Conservation (phyloP, 1,140 invertebrate species). For the Rhagoletis pomonella region DNA sequence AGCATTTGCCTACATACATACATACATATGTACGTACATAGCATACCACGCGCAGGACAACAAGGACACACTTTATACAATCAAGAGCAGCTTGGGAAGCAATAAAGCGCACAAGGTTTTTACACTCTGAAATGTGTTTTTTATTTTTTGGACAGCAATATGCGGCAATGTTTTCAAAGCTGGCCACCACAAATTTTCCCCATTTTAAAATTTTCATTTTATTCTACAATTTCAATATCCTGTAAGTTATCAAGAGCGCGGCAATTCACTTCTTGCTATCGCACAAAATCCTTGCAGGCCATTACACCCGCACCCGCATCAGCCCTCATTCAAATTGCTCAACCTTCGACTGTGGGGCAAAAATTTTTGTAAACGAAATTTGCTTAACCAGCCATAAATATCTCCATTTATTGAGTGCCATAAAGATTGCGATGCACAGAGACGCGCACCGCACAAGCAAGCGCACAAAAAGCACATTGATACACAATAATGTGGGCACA, state of each 20-base stretch:
- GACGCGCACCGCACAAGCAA: neutral
- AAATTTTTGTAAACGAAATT: conserved; percentile 58
- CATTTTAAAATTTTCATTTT: conserved; percentile 38
- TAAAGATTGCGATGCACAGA: conserved; percentile 44
- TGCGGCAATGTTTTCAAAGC: neutral
- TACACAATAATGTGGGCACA: neutral
- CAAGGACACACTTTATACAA: neutral
- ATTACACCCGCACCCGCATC: neutral
- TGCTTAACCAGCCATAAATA: conserved; percentile 65
- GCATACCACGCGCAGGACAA: neutral
- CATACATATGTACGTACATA: too few species aligned
- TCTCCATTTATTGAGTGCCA: conserved; percentile 55
- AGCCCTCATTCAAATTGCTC: neutral
- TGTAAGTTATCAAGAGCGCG: conserved; percentile 21
- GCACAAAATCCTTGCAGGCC: neutral
- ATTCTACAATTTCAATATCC: conserved; percentile 45
- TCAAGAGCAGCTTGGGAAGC: neutral
- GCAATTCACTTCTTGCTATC: neutral
- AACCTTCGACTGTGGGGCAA: neutral
- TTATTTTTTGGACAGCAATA: neutral
- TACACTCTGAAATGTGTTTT: neutral
- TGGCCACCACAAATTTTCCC: neutral
- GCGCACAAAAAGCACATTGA: neutral
- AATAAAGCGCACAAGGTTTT: conserved; percentile 12
- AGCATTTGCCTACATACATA: too few species aligned